phyloP scores from a whole-genome alignment of 2,113 vertebrate species.

The Neoarius graeffei region DNA sequence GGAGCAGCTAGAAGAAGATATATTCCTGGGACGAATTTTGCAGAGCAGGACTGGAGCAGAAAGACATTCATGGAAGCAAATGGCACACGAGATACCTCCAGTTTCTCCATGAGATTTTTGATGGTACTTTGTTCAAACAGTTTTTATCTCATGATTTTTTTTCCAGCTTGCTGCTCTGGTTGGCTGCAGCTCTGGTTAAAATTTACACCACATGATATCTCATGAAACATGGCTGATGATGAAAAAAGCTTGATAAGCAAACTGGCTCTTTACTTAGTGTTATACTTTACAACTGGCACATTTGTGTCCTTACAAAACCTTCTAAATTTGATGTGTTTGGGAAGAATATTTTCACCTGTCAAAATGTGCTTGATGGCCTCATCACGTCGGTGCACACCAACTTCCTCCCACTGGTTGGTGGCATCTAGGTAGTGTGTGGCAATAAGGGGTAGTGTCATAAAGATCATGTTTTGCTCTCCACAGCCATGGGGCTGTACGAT shows the following conservation, averaged over 20 bases:
- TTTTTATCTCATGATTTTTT: background rate
- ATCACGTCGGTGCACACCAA: constrained; percentile 47
- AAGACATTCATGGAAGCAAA: background rate
- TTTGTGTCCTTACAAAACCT: background rate
- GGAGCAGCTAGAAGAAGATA: too few species aligned
- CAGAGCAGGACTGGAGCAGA: background rate
- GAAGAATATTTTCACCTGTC: constrained; percentile 45
- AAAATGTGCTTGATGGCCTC: constrained; percentile 56
- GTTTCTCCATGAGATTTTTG: background rate
- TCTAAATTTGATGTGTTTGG: background rate
- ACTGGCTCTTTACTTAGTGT: background rate
- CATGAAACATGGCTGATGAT: background rate
- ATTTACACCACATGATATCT: background rate
- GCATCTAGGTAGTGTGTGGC: constrained; percentile 59
- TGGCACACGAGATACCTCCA: background rate
- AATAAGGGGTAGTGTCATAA: constrained; percentile 46
- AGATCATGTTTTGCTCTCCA: constrained; percentile 62
- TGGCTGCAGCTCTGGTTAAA: background rate
- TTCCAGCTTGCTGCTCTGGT: background rate
- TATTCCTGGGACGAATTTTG: background rate
- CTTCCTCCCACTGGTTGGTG: constrained; percentile 59
- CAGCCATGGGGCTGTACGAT: constrained; percentile 54
- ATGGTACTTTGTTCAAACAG: too few species aligned
- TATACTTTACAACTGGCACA: background rate
- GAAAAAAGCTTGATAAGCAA: background rate